Percentiles rank a stretch among this genome's conserved stretches.
phyloP scores from a whole-genome alignment of 2,113 vertebrate species.

The Thalassarche chlororhynchos region DNA sequence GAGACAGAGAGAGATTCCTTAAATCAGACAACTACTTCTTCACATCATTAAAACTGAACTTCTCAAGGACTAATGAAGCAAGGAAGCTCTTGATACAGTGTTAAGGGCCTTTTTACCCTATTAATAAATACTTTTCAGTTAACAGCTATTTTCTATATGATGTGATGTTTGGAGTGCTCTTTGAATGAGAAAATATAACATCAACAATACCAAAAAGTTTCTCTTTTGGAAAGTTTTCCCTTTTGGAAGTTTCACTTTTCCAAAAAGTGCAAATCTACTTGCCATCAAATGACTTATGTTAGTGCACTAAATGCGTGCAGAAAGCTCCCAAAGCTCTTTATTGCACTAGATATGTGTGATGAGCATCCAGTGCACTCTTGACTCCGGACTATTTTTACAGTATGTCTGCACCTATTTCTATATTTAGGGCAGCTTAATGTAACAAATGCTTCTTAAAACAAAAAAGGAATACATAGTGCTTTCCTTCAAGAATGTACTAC shows the following conservation, averaged over 20 bases:
- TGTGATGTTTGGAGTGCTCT: neutral
- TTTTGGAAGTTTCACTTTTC: neutral
- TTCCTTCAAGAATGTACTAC: neutral
- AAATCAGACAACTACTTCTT: neutral
- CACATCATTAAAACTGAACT: neutral
- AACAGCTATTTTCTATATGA: neutral
- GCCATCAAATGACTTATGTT: neutral
- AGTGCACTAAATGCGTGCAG: rapidly evolving
- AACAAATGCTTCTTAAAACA: neutral
- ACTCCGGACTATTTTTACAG: neutral
- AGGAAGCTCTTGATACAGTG: neutral
- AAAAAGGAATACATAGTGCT: neutral
- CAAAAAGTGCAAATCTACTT: neutral
- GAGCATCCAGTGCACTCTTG: neutral
- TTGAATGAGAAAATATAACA: neutral
- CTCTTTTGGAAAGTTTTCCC: neutral
- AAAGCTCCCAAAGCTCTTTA: neutral
- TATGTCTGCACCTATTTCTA: neutral
- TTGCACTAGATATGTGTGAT: neutral
- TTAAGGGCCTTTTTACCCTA: neutral
- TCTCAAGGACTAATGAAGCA: neutral
- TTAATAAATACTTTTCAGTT: neutral
- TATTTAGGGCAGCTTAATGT: neutral
- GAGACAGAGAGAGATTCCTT: neutral
- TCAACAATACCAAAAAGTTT: neutral